Conservation (phyloP, 2,113 vertebrate species). For the Mystacornis crossleyi region DNA sequence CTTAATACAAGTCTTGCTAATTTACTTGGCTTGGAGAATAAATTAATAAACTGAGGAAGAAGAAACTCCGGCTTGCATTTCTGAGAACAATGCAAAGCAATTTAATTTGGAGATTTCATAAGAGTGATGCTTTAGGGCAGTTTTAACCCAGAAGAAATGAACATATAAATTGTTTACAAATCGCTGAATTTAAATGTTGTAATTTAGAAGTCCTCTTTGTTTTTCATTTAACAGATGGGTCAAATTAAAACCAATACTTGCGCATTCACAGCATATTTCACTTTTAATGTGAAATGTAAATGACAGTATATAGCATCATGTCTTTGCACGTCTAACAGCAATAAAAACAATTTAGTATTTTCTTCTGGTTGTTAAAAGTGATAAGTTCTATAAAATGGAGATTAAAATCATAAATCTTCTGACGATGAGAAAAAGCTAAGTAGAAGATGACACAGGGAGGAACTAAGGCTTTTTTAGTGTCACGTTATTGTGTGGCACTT, state of each 20-base stretch:
- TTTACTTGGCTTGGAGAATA: slow-evolving; percentile 74
- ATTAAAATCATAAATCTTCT: slow-evolving; percentile 70
- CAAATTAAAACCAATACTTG: slow-evolving; percentile 80
- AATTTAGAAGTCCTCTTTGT: slow-evolving; percentile 69
- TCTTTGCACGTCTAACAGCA: slow-evolving; percentile 62
- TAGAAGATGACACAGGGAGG: neutral
- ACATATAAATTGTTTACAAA: slow-evolving; percentile 78
- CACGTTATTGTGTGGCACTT: neutral
- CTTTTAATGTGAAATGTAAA: slow-evolving; percentile 81
- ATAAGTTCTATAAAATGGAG: slow-evolving; percentile 63
- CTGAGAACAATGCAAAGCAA: slow-evolving; percentile 63
- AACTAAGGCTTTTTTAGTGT: neutral
- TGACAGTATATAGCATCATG: slow-evolving; percentile 62
- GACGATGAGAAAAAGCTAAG: slow-evolving; percentile 25
- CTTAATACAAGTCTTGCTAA: slow-evolving; percentile 63
- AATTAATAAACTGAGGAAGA: slow-evolving; percentile 72
- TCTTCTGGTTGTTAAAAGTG: slow-evolving; percentile 63
- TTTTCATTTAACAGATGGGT: slow-evolving; percentile 74
- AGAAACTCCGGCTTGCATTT: slow-evolving; percentile 32
- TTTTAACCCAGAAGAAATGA: slow-evolving; percentile 76
- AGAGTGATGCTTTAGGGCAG: slow-evolving; percentile 70
- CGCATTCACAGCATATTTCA: slow-evolving; percentile 63
- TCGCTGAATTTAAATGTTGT: slow-evolving; percentile 72
- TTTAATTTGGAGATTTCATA: slow-evolving; percentile 72
- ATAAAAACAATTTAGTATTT: slow-evolving; percentile 66